phyloP scores from a whole-genome alignment of 2,113 vertebrate genomes.

The Megalops atlanticus region DNA sequence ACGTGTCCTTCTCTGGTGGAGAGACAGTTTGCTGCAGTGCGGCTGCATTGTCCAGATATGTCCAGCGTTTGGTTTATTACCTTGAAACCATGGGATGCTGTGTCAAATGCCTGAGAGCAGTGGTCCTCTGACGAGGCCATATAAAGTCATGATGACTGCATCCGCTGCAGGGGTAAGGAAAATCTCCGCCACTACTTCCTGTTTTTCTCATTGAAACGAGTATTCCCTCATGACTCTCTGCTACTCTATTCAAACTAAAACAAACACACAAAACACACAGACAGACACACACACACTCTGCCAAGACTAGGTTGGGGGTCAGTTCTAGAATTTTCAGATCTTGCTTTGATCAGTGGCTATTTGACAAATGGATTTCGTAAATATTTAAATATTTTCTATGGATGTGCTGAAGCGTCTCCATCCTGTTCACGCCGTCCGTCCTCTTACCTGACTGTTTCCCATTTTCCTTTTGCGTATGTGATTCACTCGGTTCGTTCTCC shows the following conservation, averaged over 20 bases:
- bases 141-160: conserved; percentile 21
- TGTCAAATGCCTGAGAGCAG: background rate
- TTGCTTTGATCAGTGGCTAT: background rate
- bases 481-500: conserved; percentile 8
- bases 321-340: background rate
- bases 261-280: background rate
- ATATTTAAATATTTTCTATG: no score
- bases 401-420: no score
- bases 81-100: background rate
- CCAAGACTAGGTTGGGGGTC: background rate
- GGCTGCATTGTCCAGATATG: conserved; percentile 4
- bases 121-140: conserved; percentile 14
- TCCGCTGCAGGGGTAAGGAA: conserved; percentile 21
- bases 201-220: conserved; percentile 39
- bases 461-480: conserved; percentile 3
- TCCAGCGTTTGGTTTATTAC: background rate
- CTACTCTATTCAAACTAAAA: background rate
- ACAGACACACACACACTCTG: background rate
- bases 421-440: no score
- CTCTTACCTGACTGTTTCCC: conserved; percentile 24
- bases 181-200: conserved; percentile 40
- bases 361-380: background rate
- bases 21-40: background rate
- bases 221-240: conserved; percentile 35
- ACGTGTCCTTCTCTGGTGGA: background rate